Evolutionary conservation across 92 coral and sea anemone species (phyloP), one percentile per base, ranked within the genome.

Genomic region (Pocillopora grandis): DNA sequence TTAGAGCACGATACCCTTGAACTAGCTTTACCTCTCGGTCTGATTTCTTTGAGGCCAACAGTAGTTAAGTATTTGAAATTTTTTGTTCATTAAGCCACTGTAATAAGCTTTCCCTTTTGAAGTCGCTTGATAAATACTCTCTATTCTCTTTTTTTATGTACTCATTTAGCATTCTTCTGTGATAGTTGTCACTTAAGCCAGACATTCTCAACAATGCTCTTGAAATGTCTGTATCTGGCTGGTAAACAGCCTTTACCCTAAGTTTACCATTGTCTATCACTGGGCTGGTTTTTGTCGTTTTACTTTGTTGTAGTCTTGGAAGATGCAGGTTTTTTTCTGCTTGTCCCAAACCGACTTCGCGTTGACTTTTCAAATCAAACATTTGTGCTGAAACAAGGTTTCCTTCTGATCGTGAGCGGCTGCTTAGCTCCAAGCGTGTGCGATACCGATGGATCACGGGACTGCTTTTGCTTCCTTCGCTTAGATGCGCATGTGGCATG

Each of bases 61-160:
- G 11, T 12, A 7, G 20, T 55, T 70, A 70, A 70, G 19, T 59
- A n/a, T n/a, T 18, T n/a, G 66, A 37, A 18, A 35, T 13, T 3
- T 71, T 59, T 69, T 81, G 85, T 10, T 81, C 74, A 17, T 72
- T 73, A 9, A 83, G 36, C 86, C 86, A 83, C 12, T 23, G 65
- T 4, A 73, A 21, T 65, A 83, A 62, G 64, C 17, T 64, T 1
- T 83, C 80, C 5, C 64, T 62, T 74, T 83, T 83, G 56, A 10
- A 20, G 19, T 82, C 62, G 2, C 18, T 56, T 10, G 20, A 55
- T 0, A 10, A 33, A 55, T 64, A 62, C 21, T 52, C n/a, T 8
- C 23, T 62, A 11, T 83, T 80, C 64, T 83, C 74, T 74, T 62
- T 58, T 11, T 73, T 65, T 23, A 83, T 9, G n/a, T 83, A 72